phyloP scores from a whole-genome alignment of 2,113 vertebrate species.

The Psittacara wagleri region DNA sequence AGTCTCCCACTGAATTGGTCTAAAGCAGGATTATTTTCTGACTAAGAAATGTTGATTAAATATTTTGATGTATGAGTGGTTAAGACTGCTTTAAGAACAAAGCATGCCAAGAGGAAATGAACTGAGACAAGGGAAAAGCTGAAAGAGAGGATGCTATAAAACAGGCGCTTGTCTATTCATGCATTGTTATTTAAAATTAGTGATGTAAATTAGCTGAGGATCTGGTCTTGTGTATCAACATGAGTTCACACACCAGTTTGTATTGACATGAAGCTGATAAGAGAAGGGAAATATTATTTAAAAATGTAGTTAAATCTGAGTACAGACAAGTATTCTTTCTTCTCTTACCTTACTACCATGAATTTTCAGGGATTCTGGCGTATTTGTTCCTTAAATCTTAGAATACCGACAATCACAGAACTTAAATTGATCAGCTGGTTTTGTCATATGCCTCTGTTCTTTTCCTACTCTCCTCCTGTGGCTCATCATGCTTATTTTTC shows the following conservation, averaged over 20 bases:
- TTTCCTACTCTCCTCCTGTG: background rate
- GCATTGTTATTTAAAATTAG: slow-evolving; percentile 40
- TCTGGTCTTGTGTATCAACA: background rate
- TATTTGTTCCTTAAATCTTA: background rate
- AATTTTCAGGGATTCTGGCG: background rate
- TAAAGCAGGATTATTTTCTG: slow-evolving; percentile 41
- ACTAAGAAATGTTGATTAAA: slow-evolving; percentile 64
- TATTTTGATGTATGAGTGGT: slow-evolving; percentile 64
- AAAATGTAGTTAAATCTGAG: background rate
- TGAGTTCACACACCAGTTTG: background rate
- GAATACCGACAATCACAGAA: background rate
- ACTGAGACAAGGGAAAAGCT: slow-evolving; percentile 37
- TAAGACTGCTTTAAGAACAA: slow-evolving; percentile 59
- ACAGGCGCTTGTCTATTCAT: slow-evolving; percentile 30
- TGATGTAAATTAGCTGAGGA: slow-evolving; percentile 5
- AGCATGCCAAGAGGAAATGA: slow-evolving; percentile 50
- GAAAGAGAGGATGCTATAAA: slow-evolving; percentile 53
- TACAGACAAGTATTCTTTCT: background rate
- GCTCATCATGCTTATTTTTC: background rate
- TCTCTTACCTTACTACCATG: background rate
- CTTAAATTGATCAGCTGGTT: background rate
- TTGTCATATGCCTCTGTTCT: background rate
- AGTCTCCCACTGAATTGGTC: slow-evolving; percentile 16
- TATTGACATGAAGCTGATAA: background rate
- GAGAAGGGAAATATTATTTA: background rate